phyloP scores from a whole-genome alignment of 2,888 invertebrate genomes.

The Nemotelus nigrinus region DNA sequence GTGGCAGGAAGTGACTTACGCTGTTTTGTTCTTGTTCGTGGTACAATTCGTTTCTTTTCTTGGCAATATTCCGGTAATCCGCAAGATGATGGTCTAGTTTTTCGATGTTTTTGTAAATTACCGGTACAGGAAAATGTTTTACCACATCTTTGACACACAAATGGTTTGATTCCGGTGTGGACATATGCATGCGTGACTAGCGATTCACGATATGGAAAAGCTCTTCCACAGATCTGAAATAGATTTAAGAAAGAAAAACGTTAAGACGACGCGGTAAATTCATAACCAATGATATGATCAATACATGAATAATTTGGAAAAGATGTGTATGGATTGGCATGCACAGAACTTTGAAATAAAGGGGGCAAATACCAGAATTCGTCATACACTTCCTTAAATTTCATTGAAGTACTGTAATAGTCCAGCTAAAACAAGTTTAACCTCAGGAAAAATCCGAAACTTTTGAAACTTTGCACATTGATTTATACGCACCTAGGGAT shows the following conservation, averaged over 20 bases:
- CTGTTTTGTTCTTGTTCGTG: constrained; percentile 45
- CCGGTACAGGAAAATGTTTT: constrained; percentile 66
- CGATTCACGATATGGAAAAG: constrained; percentile 66
- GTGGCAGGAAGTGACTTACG: constrained; percentile 9
- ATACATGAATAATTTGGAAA: too few species aligned
- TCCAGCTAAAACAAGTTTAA: too few species aligned
- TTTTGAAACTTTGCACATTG: too few species aligned
- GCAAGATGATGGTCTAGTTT: constrained; percentile 65
- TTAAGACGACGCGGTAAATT: too few species aligned
- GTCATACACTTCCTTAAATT: too few species aligned
- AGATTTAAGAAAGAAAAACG: constrained; percentile 7
- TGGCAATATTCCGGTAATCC: constrained; percentile 60
- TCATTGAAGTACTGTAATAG: too few species aligned
- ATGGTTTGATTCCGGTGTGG: constrained; percentile 64
- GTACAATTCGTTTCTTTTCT: constrained; percentile 52
- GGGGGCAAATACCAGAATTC: too few species aligned
- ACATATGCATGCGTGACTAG: constrained; percentile 65
- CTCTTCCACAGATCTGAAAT: constrained; percentile 61
- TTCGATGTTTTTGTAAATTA: constrained; percentile 66
- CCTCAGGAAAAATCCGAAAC: too few species aligned
- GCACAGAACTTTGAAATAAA: too few species aligned
- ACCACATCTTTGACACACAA: constrained; percentile 65
- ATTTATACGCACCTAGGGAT: too few species aligned
- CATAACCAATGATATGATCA: too few species aligned
- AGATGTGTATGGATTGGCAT: too few species aligned